These are phyloP conservation scores for Miltochrista miniata DNA, from an alignment of 2,888 invertebrate species.

Conservation along the genomic window DNA sequence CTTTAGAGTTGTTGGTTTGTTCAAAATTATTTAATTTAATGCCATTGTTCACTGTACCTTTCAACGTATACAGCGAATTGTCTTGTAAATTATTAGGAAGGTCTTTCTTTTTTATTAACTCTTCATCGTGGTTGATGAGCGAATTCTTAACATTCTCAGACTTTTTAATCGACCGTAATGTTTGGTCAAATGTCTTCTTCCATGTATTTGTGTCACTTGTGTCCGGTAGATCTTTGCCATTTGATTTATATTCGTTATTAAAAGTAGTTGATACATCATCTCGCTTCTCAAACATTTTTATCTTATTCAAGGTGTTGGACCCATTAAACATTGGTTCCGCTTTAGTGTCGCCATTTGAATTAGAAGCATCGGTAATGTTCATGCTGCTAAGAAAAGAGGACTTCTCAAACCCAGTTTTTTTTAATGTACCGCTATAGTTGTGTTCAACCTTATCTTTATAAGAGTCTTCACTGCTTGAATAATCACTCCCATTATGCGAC, in stretches of 20 bases:
- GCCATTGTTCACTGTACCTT: conserved; percentile 34
- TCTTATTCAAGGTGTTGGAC: conserved; percentile 67
- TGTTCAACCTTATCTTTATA: conserved; percentile 61
- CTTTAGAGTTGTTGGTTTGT: conserved; percentile 16
- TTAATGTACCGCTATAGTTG: conserved; percentile 53
- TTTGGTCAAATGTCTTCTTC: conserved; percentile 40
- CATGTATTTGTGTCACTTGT: conserved; percentile 33
- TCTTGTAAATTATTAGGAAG: conserved; percentile 59
- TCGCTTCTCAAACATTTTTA: conserved; percentile 68
- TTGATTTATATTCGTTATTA: conserved; percentile 39
- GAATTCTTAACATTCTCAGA: conserved; percentile 31
- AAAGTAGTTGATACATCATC: conserved; percentile 43
- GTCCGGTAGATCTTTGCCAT: conserved; percentile 44
- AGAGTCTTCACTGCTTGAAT: conserved; percentile 58
- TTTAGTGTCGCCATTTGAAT: conserved; percentile 48
- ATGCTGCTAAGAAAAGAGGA: conserved; percentile 57
- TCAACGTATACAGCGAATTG: conserved; percentile 67
- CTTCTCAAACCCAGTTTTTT: conserved; percentile 56
- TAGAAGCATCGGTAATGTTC: conserved; percentile 36
- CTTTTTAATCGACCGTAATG: conserved; percentile 3
- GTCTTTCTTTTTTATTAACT: conserved; percentile 43
- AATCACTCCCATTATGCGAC: conserved; percentile 53
- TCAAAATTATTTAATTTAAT: conserved; percentile 14
- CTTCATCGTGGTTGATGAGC: conserved; percentile 42
- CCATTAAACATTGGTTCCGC: conserved; percentile 56